Percentiles rank a stretch among this genome's conserved stretches.
Conservation (phyloP, 2,888 invertebrate species). For the Noctua fimbriata region DNA sequence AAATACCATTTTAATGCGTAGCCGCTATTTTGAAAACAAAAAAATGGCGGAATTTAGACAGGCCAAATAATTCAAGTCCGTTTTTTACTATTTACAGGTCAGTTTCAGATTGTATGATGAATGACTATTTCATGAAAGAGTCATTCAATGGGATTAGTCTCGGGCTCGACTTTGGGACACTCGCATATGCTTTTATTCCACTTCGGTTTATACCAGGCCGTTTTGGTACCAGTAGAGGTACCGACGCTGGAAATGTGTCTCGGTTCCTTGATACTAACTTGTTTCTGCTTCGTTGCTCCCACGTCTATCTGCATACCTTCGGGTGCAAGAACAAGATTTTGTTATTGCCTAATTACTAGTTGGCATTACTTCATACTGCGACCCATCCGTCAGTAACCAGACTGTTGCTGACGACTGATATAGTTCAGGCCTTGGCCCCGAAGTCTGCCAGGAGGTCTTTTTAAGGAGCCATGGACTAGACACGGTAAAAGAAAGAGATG, state of each 20-base stretch:
- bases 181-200: slow-evolving; percentile 63
- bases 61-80: too few species aligned
- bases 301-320: slow-evolving; percentile 9
- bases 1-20: too few species aligned
- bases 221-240: slow-evolving; percentile 34
- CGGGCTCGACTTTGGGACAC: slow-evolving; percentile 64
- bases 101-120: too few species aligned
- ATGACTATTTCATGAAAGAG: too few species aligned
- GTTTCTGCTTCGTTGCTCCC: slow-evolving; percentile 23
- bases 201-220: slow-evolving; percentile 8
- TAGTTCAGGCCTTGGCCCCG: neutral
- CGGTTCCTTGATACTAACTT: slow-evolving; percentile 25
- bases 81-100: too few species aligned
- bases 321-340: neutral
- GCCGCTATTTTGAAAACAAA: too few species aligned
- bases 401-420: neutral
- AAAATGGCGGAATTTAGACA: too few species aligned
- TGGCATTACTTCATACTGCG: neutral
- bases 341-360: neutral
- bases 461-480: neutral
- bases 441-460: neutral
- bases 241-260: slow-evolving; percentile 26
- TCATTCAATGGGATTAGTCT: too few species aligned
- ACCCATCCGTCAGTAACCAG: neutral
- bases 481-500: neutral